phyloP scores from a whole-genome alignment of 2,797 vertebrate genomes.

The Crypturellus tataupa region DNA sequence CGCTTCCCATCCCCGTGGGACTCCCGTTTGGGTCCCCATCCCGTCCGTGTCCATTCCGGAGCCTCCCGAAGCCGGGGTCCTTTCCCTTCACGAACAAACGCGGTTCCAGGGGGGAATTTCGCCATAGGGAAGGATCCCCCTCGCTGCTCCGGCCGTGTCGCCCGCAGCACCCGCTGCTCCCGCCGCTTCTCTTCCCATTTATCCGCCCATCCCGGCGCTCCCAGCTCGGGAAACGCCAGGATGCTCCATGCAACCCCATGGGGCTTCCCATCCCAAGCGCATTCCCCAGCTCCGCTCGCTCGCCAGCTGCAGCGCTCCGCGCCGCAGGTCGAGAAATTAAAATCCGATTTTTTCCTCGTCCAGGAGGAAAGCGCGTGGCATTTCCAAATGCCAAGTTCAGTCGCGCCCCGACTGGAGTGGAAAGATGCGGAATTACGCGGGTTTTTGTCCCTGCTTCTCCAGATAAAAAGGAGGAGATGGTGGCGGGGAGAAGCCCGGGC shows the following conservation, averaged over 20 bases:
- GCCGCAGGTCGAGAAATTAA: background rate
- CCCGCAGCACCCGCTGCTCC: background rate
- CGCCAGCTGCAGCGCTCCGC: background rate
- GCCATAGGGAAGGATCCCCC: no score
- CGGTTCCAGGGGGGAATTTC: no score
- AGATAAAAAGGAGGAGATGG: background rate
- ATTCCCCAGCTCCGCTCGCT: background rate
- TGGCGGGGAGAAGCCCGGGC: background rate
- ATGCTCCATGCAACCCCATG: background rate
- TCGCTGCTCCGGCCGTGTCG: no score
- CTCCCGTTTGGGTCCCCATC: no score
- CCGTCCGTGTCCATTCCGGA: no score
- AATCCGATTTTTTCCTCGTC: conserved; percentile 35
- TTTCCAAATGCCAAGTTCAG: conserved; percentile 66
- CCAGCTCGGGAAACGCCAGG: background rate
- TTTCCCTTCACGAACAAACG: no score
- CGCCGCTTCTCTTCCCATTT: background rate
- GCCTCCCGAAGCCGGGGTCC: no score
- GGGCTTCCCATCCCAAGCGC: background rate
- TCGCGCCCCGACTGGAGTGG: background rate
- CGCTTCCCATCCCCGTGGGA: no score
- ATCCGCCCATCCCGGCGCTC: background rate
- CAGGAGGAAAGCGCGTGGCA: conserved; percentile 26
- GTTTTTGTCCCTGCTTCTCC: background rate
- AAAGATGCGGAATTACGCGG: conserved; percentile 1